A percentile compares a stretch with the other conserved stretches of the same genome.
These are phyloP conservation scores for Raja brachyura DNA, from an alignment of 2,113 vertebrate species.

Conservation along the genomic window DNA sequence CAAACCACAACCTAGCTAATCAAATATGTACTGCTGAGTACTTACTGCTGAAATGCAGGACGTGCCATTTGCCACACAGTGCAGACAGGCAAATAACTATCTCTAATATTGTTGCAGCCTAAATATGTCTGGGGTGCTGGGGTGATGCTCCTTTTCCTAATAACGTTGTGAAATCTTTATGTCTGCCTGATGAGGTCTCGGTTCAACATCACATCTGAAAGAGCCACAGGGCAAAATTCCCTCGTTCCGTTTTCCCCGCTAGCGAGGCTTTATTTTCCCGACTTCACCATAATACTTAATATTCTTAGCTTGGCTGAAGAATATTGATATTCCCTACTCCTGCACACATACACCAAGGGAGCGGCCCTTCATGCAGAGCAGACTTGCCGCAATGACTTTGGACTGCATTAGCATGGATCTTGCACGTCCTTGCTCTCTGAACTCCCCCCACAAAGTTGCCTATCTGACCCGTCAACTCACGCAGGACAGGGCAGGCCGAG, in stretches of 20 bases:
- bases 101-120: background rate
- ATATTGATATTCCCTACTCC: background rate
- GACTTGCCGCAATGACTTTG: background rate
- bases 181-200: no score
- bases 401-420: background rate
- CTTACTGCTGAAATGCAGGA: no score
- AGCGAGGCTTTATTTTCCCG: background rate
- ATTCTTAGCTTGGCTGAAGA: background rate
- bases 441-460: background rate
- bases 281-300: background rate
- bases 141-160: background rate
- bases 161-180: background rate
- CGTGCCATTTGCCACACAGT: no score
- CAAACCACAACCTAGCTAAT: no score
- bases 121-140: background rate
- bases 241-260: background rate
- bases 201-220: background rate
- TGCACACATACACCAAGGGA: background rate
- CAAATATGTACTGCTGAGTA: no score
- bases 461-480: background rate
- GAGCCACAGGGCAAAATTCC: background rate
- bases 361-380: background rate
- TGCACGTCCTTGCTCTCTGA: background rate
- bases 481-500: background rate
- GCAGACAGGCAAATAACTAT: no score